Conservation (phyloP, 2,888 invertebrate species). For the Bombylius discolor region DNA sequence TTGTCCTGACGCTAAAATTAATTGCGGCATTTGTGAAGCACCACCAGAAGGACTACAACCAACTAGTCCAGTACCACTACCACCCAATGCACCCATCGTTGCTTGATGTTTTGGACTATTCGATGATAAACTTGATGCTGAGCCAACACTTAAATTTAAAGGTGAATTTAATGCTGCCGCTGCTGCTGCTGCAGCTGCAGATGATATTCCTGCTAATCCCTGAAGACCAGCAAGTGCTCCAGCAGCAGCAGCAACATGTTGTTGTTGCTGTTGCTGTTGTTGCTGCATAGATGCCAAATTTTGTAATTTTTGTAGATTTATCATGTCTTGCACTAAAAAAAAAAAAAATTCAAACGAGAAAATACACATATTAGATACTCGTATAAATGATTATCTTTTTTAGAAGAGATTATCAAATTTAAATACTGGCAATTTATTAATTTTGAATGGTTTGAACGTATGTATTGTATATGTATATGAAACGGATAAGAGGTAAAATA, state of each 20-base stretch:
- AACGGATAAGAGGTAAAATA: too few species aligned
- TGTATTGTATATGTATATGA: too few species aligned
- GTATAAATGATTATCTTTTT: slow-evolving; percentile 2
- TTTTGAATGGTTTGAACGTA: neutral
- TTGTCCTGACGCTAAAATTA: slow-evolving; percentile 82
- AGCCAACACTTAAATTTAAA: slow-evolving; percentile 66
- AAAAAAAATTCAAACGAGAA: slow-evolving; percentile 12
- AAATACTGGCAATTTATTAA: slow-evolving; percentile 6
- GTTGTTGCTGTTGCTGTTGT: slow-evolving; percentile 32
- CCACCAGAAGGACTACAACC: slow-evolving; percentile 25
- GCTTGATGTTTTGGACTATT: slow-evolving; percentile 43
- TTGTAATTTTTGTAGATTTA: slow-evolving; percentile 53
- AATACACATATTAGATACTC: slow-evolving; percentile 20
- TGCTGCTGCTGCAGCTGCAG: slow-evolving; percentile 31
- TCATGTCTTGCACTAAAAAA: slow-evolving; percentile 37
- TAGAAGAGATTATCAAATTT: neutral
- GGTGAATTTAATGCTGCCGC: slow-evolving; percentile 61
- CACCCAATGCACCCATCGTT: slow-evolving; percentile 29
- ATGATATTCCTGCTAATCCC: slow-evolving; percentile 38
- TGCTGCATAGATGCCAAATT: slow-evolving; percentile 61
- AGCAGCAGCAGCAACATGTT: slow-evolving; percentile 43
- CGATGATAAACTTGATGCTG: slow-evolving; percentile 25
- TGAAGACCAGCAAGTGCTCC: slow-evolving; percentile 53
- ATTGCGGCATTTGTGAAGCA: slow-evolving; percentile 61
- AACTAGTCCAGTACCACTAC: slow-evolving; percentile 47